These are phyloP conservation scores for Rhodophaea formosa DNA, from an alignment of 2,888 invertebrate genomes.

Conservation along the genomic window DNA sequence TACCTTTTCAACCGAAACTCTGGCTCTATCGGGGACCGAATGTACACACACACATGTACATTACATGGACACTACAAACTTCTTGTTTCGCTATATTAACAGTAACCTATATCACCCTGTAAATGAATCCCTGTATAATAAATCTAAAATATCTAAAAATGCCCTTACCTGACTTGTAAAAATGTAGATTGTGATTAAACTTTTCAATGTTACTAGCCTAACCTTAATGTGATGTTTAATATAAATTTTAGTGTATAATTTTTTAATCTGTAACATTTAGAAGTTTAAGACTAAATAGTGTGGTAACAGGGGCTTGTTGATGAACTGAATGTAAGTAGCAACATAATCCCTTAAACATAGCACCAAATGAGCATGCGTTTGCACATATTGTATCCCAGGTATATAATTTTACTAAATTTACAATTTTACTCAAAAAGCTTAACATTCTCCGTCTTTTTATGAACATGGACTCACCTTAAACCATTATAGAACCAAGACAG, in stretches of 20 bases:
- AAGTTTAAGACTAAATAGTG: constrained; percentile 11
- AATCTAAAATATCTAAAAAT: background rate
- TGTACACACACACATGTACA: constrained; percentile 24
- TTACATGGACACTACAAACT: constrained; percentile 36
- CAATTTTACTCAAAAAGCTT: background rate
- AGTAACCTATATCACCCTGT: constrained; percentile 45
- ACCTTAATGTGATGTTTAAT: background rate
- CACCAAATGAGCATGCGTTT: constrained; percentile 75
- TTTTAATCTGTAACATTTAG: constrained; percentile 5
- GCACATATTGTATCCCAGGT: constrained; percentile 36
- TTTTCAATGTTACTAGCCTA: constrained; percentile 11
- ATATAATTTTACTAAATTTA: background rate
- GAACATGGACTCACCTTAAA: too few relatives aligned
- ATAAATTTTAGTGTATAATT: background rate
- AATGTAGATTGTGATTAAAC: constrained; percentile 6
- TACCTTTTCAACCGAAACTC: background rate
- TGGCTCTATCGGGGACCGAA: constrained; percentile 10
- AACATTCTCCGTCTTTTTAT: background rate
- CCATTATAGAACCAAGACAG: too few relatives aligned
- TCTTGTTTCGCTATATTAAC: constrained; percentile 38
- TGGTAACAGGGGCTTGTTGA: constrained; percentile 25
- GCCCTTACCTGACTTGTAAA: constrained; percentile 13
- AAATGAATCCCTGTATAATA: constrained; percentile 27
- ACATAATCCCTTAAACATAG: constrained; percentile 43
- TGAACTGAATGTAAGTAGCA: constrained; percentile 35